Percentiles rank a stretch among this genome's conserved stretches.
Evolutionary conservation across 2,888 invertebrate species (phyloP).

Genomic region (Oxycera nigricornis): DNA sequence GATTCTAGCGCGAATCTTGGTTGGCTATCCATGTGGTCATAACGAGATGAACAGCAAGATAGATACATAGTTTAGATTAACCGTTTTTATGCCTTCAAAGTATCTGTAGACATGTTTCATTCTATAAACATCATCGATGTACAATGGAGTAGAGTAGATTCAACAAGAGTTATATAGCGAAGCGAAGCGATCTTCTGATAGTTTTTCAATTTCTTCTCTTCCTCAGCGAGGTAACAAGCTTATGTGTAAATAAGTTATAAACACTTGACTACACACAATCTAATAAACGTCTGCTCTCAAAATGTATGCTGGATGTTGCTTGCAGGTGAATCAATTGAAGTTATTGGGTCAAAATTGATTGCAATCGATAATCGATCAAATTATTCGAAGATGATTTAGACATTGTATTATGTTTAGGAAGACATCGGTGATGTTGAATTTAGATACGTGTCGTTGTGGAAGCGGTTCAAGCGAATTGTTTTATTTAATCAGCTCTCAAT

Average conservation of each 20-base stretch:
- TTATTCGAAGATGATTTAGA: not conserved
- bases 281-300: too few relatives aligned
- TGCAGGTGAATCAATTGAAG: not conserved
- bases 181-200: not conserved
- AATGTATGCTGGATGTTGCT: not conserved
- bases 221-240: not conserved
- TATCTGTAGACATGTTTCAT: not conserved
- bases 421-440: too few relatives aligned
- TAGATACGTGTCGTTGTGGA: too few relatives aligned
- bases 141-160: too few relatives aligned
- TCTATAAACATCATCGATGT: too few relatives aligned
- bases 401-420: too few relatives aligned
- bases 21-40: too few relatives aligned
- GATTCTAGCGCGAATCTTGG: too few relatives aligned
- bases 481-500: too few relatives aligned
- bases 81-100: slow-evolving; percentile 5
- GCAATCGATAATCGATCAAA: not conserved
- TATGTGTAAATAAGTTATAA: not conserved
- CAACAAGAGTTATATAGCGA: not conserved
- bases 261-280: not conserved
- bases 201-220: not conserved
- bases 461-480: too few relatives aligned
- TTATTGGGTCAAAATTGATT: slow-evolving; percentile 30
- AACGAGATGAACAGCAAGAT: not conserved
- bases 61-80: not conserved